Base-by-base conservation (phyloP, 2,113 vertebrate species). In the Opisthocomus hoazin region DNA sequence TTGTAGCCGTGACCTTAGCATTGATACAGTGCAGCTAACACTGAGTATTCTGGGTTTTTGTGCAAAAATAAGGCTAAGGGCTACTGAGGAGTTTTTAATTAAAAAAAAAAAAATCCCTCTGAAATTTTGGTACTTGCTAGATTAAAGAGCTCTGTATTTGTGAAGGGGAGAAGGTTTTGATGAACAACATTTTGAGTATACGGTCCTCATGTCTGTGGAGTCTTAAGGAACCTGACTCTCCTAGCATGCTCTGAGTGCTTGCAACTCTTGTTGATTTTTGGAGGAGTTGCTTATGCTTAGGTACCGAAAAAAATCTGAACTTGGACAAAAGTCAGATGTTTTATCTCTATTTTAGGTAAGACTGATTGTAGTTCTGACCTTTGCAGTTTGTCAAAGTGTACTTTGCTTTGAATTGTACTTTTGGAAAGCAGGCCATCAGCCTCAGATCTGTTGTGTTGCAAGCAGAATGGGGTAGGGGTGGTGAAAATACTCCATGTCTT, bases 331-430 rank as follows among this genome's bases (percentile, higher is more conserved):
- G 30, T 46, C 58, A 80, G 22, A 19, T 79, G 27, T 80, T 69
- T 96, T 75, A 56, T 79, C 58, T 90, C 36, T 91, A 1, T 94
- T 94, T 84, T 91, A 81, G 61, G 34, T 91, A 54, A 91, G 65
- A 63, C 29, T 71, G 64, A 46, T 77, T 92, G 64, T 66, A 63
- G 68, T 94, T 94, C 56, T 95, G 87, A 92, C 89, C 93, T 94
- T 78, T 96, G 64, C 43, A 43, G 60, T 94, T 84, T 89, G 36
- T 82, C 73, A 84, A 27, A 91, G 60, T 64, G 89, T 95, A 75
- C 91, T 89, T 92, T 78, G 43, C 87, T 95, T 78, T 95, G 80
- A 89, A 48, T 15, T 56, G 30, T 95, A 82, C 95, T 95, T 97
- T 96, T 96, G 70, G 87, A 95, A 97, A 96, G 73, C 34, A 93